Percentiles rank a stretch among this genome's conserved stretches.
These are phyloP conservation scores for Mormyrus proboscirostris DNA, from an alignment of 2,797 vertebrate species.

Conservation along the genomic window DNA sequence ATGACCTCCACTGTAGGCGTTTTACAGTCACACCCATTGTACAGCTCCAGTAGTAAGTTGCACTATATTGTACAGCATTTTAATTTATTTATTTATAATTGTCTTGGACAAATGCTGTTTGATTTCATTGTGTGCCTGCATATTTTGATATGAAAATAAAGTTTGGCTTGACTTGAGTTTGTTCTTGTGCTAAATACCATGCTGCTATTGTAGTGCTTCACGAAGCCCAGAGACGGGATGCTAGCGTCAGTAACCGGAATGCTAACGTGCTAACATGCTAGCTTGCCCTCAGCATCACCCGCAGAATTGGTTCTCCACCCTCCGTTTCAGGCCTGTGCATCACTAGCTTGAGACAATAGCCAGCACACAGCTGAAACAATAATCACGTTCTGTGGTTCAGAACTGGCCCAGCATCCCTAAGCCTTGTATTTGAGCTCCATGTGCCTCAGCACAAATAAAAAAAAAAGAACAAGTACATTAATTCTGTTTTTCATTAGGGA, in stretches of 20 bases:
- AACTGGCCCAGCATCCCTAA: neutral
- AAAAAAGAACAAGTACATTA: neutral
- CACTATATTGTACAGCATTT: neutral
- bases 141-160: neutral
- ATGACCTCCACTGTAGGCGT: neutral
- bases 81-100: neutral
- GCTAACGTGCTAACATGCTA: neutral
- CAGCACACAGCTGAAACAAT: constrained; percentile 57
- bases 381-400: constrained; percentile 23
- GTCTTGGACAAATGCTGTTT: neutral
- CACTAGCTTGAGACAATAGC: constrained; percentile 24
- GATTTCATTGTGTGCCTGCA: neutral
- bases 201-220: neutral
- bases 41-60: neutral
- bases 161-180: neutral
- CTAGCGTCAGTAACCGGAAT: neutral
- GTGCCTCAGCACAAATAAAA: neutral
- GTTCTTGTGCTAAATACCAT: neutral
- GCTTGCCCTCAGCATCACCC: neutral
- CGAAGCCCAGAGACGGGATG: neutral
- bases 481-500: constrained; percentile 7
- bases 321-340: neutral
- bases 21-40: neutral
- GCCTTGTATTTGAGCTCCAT: neutral
- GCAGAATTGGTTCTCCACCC: neutral